Conservation (phyloP, 2,888 invertebrate genomes). For the Pseudanteris insignis region DNA sequence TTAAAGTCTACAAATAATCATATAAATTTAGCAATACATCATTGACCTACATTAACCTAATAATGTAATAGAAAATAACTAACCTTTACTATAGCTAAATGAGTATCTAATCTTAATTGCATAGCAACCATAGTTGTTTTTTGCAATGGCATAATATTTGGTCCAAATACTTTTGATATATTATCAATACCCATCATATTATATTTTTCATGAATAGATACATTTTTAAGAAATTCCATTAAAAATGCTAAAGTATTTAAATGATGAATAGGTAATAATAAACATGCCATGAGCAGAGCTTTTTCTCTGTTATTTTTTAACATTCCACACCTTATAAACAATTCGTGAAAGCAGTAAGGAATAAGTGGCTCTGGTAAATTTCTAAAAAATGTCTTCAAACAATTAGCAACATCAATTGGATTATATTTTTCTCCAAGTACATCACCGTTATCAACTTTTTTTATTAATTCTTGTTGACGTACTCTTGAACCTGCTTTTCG, state of each 20-base stretch:
- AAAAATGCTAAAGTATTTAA: slow-evolving; percentile 83
- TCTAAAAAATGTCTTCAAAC: slow-evolving; percentile 85
- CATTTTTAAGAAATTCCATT: slow-evolving; percentile 80
- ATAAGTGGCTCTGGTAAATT: slow-evolving; percentile 87
- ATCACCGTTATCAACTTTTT: slow-evolving; percentile 77
- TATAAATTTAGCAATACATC: too few species aligned
- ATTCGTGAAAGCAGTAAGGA: slow-evolving; percentile 77
- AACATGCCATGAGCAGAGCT: slow-evolving; percentile 74
- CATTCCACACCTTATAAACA: slow-evolving; percentile 76
- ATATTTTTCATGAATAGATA: slow-evolving; percentile 74
- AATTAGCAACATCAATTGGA: slow-evolving; percentile 85
- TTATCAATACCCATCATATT: slow-evolving; percentile 89
- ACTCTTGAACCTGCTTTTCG: slow-evolving; percentile 87
- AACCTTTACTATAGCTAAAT: slow-evolving; percentile 78
- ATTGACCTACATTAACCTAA: too few species aligned
- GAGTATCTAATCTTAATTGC: slow-evolving; percentile 73
- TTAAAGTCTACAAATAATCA: slow-evolving; percentile 71
- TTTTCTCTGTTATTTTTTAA: slow-evolving; percentile 71
- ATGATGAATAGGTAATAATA: slow-evolving; percentile 79
- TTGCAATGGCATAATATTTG: slow-evolving; percentile 84
- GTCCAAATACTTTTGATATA: slow-evolving; percentile 85
- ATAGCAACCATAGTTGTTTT: slow-evolving; percentile 71
- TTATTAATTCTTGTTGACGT: slow-evolving; percentile 84
- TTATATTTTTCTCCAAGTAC: slow-evolving; percentile 77
- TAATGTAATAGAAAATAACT: slow-evolving; percentile 11